Base-by-base conservation (phyloP, 1,140 invertebrate species). In the Drosophila repleta region DNA sequence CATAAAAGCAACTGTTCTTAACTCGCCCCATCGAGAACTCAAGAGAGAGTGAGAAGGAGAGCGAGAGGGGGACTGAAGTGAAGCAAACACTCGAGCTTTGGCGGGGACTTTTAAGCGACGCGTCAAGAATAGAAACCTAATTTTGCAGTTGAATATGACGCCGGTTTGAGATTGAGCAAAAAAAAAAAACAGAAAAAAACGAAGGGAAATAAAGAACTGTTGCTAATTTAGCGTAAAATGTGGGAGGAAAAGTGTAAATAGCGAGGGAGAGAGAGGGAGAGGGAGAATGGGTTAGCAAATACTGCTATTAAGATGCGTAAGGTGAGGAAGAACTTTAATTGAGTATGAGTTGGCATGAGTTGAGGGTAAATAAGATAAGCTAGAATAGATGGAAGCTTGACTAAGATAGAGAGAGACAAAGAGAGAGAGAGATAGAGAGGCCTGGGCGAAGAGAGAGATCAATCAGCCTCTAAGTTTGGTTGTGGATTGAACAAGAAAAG, bases 51-150 rank as follows among this genome's bases (percentile, higher is more conserved):
- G 39, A 2, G 15, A 43, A 5, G 7, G 39, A 2, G 2, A 43
- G 32, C 1, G 3, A 35, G 32, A 11, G 32, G 7, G 39, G 39
- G n/a, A 17, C n/a, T n/a, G 24, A 24, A 48, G 20, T 26, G 26
- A 4, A 21, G 29, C 18, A 52, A 56, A 57, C 18, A 37, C n/a
- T 55, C 35, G 18, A 41, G 52, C 21, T 45, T 49, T 62, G 39
- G 29, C 18, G 56, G 29, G 37, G 18, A 43, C 55, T 56, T 60
- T 76, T 32, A 29, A 48, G 55, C 53, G 60, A 68, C 66, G 39
- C 55, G 51, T 57, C 15, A 2, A 55, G 75, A 63, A 78, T 69
- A 62, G 55, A 57, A 62, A 77, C 58, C 65, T 69, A 74, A 78
- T 74, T 78, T 55, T 62, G 45, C 37, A 17, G 55, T 39, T 74